phyloP scores from a whole-genome alignment of 2,113 vertebrate species.

The Syrmaticus mikado region DNA sequence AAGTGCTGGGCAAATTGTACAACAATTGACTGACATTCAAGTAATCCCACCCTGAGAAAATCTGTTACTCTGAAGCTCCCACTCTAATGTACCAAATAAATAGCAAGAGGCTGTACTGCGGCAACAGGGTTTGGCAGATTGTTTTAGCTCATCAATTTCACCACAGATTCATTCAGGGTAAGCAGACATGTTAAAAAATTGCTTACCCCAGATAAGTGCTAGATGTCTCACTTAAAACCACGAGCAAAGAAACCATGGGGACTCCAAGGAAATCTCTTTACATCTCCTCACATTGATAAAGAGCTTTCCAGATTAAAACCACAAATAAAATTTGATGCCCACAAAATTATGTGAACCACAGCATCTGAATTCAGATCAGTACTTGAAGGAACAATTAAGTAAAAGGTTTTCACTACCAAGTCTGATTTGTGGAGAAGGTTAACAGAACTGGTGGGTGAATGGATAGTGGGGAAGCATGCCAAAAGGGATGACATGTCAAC shows the following conservation, averaged over 20 bases:
- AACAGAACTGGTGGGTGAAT: not conserved
- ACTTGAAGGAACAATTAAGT: slow-evolving; percentile 24
- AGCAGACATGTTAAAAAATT: slow-evolving; percentile 18
- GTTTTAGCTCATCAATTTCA: slow-evolving; percentile 51
- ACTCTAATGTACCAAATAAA: slow-evolving; percentile 68
- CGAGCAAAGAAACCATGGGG: slow-evolving; percentile 24
- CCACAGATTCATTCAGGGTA: slow-evolving; percentile 70
- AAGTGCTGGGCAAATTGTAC: slow-evolving; percentile 78
- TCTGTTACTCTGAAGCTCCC: slow-evolving; percentile 63
- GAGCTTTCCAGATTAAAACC: slow-evolving; percentile 41
- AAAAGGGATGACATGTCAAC: not conserved
- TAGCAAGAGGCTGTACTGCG: slow-evolving; percentile 64
- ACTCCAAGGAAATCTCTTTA: slow-evolving; percentile 30
- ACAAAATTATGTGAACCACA: not conserved
- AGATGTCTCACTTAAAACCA: slow-evolving; percentile 39
- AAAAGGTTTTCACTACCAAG: slow-evolving; percentile 17
- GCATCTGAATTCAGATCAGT: slow-evolving; percentile 10
- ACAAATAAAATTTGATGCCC: not conserved
- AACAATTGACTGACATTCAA: slow-evolving; percentile 77
- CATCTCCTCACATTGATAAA: slow-evolving; percentile 4
- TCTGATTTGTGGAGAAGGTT: slow-evolving; percentile 10
- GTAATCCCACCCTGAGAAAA: slow-evolving; percentile 81
- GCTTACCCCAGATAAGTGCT: slow-evolving; percentile 77
- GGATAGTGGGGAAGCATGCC: not conserved
- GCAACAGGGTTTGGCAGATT: slow-evolving; percentile 52